Percentiles rank a stretch among this genome's conserved stretches.
Conservation (phyloP, 2,113 vertebrate genomes). For the Equus przewalskii region DNA sequence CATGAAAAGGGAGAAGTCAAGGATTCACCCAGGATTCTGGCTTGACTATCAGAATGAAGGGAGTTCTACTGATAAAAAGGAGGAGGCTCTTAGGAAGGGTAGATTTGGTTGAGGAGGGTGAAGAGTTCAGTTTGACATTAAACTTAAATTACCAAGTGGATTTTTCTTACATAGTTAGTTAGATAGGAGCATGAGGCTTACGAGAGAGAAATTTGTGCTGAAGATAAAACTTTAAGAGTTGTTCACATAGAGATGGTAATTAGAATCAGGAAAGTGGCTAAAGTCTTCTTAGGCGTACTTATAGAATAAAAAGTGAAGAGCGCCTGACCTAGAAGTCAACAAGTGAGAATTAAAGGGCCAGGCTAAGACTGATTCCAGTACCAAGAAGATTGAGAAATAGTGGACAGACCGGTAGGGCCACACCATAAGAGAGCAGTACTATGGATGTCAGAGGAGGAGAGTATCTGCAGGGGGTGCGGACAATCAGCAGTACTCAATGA, state of each 20-base stretch:
- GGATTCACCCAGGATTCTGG: not conserved
- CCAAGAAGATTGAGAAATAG: not conserved
- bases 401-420: not conserved
- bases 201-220: not conserved
- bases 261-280: not conserved
- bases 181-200: not conserved
- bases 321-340: not conserved
- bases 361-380: not conserved
- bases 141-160: not conserved
- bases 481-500: not conserved
- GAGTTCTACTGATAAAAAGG: not conserved
- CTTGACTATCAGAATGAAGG: not conserved
- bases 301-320: not conserved
- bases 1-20: not conserved
- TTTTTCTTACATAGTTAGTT: slow-evolving; percentile 15
- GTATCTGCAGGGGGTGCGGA: not conserved
- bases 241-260: not conserved
- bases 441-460: not conserved
- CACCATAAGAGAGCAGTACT: fast-evolving
- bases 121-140: not conserved
- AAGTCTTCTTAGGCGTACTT: not conserved
- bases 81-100: not conserved
- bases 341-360: not conserved
- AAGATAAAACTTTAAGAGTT: not conserved
- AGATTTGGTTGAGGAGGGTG: not conserved